A percentile compares a stretch with the other conserved stretches of the same genome.
Evolutionary conservation across 1,140 invertebrate genomes (phyloP).

Genomic region (Periplaneta americana): DNA sequence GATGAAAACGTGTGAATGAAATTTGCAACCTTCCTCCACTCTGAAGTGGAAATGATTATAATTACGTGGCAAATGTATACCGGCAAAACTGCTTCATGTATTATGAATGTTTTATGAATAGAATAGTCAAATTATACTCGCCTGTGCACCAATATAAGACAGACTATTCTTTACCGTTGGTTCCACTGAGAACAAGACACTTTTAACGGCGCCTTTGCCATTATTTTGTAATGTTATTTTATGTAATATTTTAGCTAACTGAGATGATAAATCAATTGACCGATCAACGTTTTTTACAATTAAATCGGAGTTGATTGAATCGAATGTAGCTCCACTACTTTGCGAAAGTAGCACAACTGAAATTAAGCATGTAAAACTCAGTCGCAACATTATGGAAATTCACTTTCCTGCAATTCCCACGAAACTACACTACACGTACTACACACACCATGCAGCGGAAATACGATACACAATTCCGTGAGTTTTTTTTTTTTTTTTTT

Average conservation of each 20-base stretch:
- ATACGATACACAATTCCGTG: too few species aligned
- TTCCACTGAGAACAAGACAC: conserved; percentile 68
- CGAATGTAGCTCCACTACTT: not conserved
- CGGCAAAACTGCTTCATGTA: not conserved
- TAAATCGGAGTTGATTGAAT: conserved; percentile 4
- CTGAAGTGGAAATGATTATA: not conserved
- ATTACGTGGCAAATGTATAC: not conserved
- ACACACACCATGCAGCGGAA: too few species aligned
- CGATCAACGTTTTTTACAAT: conserved; percentile 46
- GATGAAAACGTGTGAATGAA: too few species aligned
- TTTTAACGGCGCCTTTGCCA: conserved; percentile 59
- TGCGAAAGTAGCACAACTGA: not conserved
- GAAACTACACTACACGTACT: too few species aligned
- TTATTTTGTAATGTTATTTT: conserved; percentile 79
- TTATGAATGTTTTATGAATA: too few species aligned
- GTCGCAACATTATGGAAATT: not conserved
- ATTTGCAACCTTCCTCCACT: too few species aligned
- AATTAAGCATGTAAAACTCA: not conserved
- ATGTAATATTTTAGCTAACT: conserved; percentile 76
- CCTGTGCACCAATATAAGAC: conserved; percentile 61
- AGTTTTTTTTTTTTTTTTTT: too few species aligned
- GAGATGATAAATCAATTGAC: conserved; percentile 79
- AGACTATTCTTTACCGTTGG: conserved; percentile 54
- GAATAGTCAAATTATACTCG: not conserved
- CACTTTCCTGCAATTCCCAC: too few species aligned